Conservation (phyloP, 2,797 vertebrate species). For the Loris lydekkerianus region DNA sequence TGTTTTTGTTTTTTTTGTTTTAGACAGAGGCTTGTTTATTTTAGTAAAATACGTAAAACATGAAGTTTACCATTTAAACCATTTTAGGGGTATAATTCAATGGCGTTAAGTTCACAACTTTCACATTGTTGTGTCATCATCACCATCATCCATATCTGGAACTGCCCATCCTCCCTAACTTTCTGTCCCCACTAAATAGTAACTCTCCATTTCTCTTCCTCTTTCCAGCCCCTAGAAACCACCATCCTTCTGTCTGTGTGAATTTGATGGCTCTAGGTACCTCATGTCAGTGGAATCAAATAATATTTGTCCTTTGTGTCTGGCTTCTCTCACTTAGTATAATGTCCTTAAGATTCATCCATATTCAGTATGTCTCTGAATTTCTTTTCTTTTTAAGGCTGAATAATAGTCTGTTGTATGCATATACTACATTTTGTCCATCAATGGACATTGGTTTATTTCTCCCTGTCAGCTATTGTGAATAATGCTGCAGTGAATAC, state of each 20-base stretch:
- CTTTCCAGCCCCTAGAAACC: background rate
- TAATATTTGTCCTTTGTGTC: background rate
- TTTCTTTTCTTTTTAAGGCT: background rate
- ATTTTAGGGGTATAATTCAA: background rate
- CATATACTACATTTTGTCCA: background rate
- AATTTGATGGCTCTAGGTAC: background rate
- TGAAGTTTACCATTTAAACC: background rate
- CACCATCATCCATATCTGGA: background rate
- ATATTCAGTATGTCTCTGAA: background rate
- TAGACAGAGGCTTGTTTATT: background rate
- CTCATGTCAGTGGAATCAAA: background rate
- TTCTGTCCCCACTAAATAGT: background rate
- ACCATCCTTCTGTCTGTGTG: background rate
- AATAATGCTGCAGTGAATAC: background rate
- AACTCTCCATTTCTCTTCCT: background rate
- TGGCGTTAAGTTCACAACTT: background rate
- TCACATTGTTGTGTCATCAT: background rate
- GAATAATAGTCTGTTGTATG: background rate
- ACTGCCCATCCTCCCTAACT: background rate
- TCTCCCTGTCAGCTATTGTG: background rate
- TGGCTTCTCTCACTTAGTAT: background rate
- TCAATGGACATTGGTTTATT: background rate
- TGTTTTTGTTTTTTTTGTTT: background rate
- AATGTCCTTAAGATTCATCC: background rate
- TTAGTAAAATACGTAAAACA: background rate